Conservation (phyloP, 2,888 invertebrate genomes). For the Folsomia candida region DNA sequence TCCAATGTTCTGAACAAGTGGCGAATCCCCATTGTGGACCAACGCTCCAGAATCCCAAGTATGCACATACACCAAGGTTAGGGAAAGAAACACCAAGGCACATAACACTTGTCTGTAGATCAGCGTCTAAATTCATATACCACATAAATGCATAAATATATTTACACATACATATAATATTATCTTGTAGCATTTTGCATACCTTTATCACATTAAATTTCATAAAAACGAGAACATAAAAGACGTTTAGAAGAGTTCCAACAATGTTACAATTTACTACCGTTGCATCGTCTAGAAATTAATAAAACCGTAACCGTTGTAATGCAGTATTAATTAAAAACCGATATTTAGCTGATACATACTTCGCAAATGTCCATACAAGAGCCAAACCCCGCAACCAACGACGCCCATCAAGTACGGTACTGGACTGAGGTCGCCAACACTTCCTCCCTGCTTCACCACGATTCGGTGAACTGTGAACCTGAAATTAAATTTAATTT, state of each 20-base stretch:
- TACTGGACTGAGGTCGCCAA: constrained; percentile 44
- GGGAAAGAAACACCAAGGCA: neutral
- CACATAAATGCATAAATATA: no score
- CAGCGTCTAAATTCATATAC: constrained; percentile 34
- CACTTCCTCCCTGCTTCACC: constrained; percentile 27
- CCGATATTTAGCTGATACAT: constrained; percentile 12
- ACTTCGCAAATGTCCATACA: constrained; percentile 44
- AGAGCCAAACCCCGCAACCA: constrained; percentile 43
- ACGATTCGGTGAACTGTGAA: constrained; percentile 43
- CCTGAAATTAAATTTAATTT: constrained; percentile 21
- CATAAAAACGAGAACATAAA: constrained; percentile 44
- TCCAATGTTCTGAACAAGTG: constrained; percentile 43
- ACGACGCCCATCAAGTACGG: constrained; percentile 60
- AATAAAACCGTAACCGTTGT: neutral
- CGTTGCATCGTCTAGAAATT: constrained; percentile 33
- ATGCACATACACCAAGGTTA: neutral
- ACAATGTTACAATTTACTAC: constrained; percentile 42
- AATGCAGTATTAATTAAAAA: neutral
- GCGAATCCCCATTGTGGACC: neutral
- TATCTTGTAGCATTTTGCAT: no score
- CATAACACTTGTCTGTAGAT: constrained; percentile 36
- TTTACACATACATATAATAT: no score
- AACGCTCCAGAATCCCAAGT: no score
- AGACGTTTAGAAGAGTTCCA: constrained; percentile 42
- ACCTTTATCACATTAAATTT: constrained; percentile 37